Base-by-base conservation (phyloP, 2,113 vertebrate genomes). In the Ammodytes dubius region DNA sequence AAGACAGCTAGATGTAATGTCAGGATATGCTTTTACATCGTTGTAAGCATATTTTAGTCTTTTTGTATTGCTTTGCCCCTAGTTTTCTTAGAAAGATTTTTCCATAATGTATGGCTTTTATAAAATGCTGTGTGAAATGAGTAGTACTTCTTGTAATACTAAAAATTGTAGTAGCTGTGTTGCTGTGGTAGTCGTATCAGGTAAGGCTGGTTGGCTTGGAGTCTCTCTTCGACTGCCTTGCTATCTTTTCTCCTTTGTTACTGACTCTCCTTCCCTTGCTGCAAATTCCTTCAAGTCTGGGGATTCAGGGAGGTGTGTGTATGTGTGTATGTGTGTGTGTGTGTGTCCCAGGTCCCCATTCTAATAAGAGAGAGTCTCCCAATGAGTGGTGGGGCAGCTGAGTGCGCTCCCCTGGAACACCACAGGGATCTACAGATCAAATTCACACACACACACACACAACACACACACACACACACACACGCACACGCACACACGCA, bases 321-420 rank as follows among this genome's bases (percentile, higher is more conserved):
- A 0, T 37, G 12, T 63, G 52, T 65, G 56, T 70, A 49, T 64
- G 70, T 64, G 64, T 42, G 46, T 80, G 58, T 12, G 46, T 15
- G 37, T 3, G 79, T 72, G 70, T 93, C 83, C 86, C 80, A 94
- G 92, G 91, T 95, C 93, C 95, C 94, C 84, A 83, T 92, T 95
- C 92, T 95, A 95, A 95, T 95, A 95, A 95, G 91, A 90, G 72
- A 93, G 92, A 89, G 87, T 88, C 91, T 94, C 94, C 94, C 93
- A 94, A 92, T 85, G 93, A 87, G 92, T 85, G 70, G 83, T 80
- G 89, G 91, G 91, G 94, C 94, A 93, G 93, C 93, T 88, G 90
- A 91, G 93, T 84, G 84, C 52, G 87, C 82, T 88, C 87, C 88
- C 86, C 86, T 88, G 85, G 79, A 90, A 90, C 64, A 74, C 91